Conservation (phyloP, 2,797 vertebrate genomes). For the Eospalax fontanierii region DNA sequence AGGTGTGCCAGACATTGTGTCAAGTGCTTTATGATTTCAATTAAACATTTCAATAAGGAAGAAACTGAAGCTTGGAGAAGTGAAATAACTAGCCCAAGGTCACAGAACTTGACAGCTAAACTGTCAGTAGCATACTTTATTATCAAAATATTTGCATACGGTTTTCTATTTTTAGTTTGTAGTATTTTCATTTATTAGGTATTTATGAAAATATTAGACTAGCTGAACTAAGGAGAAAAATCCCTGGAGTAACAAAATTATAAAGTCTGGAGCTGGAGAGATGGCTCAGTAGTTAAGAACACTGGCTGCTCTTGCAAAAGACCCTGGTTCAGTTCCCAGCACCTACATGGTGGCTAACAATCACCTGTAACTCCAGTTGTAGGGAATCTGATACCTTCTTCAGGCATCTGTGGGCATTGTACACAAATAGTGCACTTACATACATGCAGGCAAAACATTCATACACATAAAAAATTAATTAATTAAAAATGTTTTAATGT, state of each 20-base stretch:
- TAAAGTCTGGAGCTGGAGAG: not conserved
- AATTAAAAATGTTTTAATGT: no score
- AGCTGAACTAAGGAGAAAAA: constrained; percentile 44
- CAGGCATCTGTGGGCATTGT: no score
- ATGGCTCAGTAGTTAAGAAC: no score
- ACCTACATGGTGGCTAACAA: no score
- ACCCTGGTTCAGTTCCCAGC: no score
- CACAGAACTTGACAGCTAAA: constrained; percentile 11
- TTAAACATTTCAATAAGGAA: constrained; percentile 47
- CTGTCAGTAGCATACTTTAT: constrained; percentile 27
- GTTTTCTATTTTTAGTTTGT: constrained; percentile 24
- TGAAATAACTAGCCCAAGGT: constrained; percentile 44
- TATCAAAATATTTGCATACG: constrained; percentile 47
- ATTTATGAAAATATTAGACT: constrained; percentile 55
- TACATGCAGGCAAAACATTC: no score
- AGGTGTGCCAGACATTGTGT: constrained; percentile 50
- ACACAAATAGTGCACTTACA: no score
- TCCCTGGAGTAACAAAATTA: constrained; percentile 18
- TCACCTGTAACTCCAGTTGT: no score
- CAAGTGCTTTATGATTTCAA: constrained; percentile 65
- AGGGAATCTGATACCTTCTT: no score
- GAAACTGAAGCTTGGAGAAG: constrained; percentile 61
- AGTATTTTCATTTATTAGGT: constrained; percentile 60
- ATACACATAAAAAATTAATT: no score
- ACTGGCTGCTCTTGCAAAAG: no score